These are phyloP conservation scores for Chymomyza costata DNA, from an alignment of 1,140 invertebrate genomes.

Conservation along the genomic window DNA sequence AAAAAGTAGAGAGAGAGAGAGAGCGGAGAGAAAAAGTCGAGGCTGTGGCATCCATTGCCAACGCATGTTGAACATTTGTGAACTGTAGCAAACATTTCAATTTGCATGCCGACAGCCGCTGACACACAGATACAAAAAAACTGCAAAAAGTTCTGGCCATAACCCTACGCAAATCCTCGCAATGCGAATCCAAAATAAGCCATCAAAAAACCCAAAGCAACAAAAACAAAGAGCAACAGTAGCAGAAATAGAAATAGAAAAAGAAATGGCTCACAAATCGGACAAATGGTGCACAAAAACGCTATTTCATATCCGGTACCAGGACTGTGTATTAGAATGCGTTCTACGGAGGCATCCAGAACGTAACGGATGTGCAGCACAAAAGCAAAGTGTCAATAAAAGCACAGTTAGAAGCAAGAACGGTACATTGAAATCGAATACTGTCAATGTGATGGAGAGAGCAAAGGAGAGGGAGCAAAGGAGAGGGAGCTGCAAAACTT, in stretches of 20 bases:
- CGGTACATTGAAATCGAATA: no score
- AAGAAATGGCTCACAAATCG: constrained; percentile 67
- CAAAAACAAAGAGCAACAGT: background rate
- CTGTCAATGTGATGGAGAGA: no score
- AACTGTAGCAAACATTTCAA: constrained; percentile 60
- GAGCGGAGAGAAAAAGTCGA: no score
- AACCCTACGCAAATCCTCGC: constrained; percentile 50
- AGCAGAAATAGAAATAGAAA: constrained; percentile 24
- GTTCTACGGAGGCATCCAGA: no score
- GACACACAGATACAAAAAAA: constrained; percentile 40
- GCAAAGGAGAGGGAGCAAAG: no score
- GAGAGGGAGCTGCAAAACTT: no score
- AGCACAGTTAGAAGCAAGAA: no score
- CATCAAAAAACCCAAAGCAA: background rate
- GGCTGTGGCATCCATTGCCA: no score
- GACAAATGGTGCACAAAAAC: constrained; percentile 51
- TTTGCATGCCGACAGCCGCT: constrained; percentile 55
- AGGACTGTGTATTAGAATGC: no score
- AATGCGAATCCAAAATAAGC: constrained; percentile 30
- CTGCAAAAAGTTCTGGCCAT: background rate
- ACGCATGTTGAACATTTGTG: background rate
- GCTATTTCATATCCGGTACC: constrained; percentile 63
- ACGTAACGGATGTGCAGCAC: constrained; percentile 45
- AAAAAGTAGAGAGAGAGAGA: constrained; percentile 16
- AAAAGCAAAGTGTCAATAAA: no score